Percentiles rank a stretch among this genome's conserved stretches.
These are phyloP conservation scores for Pseudomyrmex cubaensis DNA, from an alignment of 1,140 invertebrate species.

Conservation along the genomic window DNA sequence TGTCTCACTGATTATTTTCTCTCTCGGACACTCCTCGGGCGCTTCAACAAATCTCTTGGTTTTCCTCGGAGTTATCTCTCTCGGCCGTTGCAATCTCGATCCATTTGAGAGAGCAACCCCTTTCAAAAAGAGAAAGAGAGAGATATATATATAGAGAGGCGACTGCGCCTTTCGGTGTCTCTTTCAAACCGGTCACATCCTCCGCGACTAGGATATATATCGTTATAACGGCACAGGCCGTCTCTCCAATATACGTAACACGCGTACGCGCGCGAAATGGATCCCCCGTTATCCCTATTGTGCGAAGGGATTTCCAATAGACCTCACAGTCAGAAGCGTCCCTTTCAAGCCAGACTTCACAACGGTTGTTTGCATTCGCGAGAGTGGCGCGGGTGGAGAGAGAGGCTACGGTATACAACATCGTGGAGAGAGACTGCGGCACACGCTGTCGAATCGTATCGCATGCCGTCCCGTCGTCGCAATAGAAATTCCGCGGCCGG, in stretches of 20 bases:
- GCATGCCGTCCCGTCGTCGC: neutral
- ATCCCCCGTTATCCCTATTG: slow-evolving; percentile 70
- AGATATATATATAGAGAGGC: too few species aligned
- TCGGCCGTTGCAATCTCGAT: neutral
- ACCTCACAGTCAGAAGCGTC: slow-evolving; percentile 52
- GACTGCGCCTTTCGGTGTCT: neutral
- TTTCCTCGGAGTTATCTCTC: neutral
- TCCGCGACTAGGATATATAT: slow-evolving; percentile 4
- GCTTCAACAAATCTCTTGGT: neutral
- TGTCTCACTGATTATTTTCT: neutral
- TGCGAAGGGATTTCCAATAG: slow-evolving; percentile 66
- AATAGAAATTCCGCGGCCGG: slow-evolving; percentile 19
- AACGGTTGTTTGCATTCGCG: slow-evolving; percentile 51
- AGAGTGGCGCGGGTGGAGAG: slow-evolving; percentile 17
- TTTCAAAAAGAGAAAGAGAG: neutral
- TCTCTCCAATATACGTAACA: slow-evolving; percentile 19
- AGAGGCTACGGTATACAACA: slow-evolving; percentile 19
- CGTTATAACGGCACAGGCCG: slow-evolving; percentile 31
- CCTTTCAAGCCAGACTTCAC: slow-evolving; percentile 62
- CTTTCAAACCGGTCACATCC: slow-evolving; percentile 5
- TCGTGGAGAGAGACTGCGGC: too few species aligned
- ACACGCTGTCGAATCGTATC: slow-evolving; percentile 37
- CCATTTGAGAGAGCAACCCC: neutral
- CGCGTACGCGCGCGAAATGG: slow-evolving; percentile 60
- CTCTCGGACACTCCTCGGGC: neutral